phyloP scores from a whole-genome alignment of 2,888 invertebrate genomes.

The Cheilosia impressa region DNA sequence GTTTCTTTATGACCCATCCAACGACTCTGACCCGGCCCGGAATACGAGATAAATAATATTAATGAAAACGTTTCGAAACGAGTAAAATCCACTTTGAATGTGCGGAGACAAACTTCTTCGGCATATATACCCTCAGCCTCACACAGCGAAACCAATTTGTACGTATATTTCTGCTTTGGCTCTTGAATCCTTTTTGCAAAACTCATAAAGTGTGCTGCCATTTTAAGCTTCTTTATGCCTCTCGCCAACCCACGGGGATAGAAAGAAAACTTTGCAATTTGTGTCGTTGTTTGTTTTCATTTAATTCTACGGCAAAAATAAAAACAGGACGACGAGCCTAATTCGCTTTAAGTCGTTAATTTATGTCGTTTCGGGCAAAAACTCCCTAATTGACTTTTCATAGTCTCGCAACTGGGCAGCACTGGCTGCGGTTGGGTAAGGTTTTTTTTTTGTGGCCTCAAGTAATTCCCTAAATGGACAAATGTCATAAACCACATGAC shows the following conservation, averaged over 20 bases:
- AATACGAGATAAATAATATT: slow-evolving; percentile 43
- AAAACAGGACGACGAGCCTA: slow-evolving; percentile 9
- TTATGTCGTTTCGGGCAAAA: slow-evolving; percentile 44
- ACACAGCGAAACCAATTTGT: slow-evolving; percentile 7
- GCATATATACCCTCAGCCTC: too few species aligned
- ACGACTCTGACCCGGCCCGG: slow-evolving; percentile 10
- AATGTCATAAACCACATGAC: slow-evolving; percentile 28
- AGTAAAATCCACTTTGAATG: slow-evolving; percentile 22
- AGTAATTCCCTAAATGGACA: not conserved
- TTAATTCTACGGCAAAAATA: not conserved
- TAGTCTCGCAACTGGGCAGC: slow-evolving; percentile 15
- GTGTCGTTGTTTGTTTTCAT: slow-evolving; percentile 15
- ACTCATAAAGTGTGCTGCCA: slow-evolving; percentile 30
- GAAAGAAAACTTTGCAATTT: slow-evolving; percentile 38
- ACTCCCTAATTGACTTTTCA: slow-evolving; percentile 61
- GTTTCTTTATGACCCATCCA: slow-evolving; percentile 8
- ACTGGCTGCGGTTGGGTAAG: too few species aligned
- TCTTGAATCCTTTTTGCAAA: slow-evolving; percentile 31
- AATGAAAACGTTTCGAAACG: slow-evolving; percentile 15
- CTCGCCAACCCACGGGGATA: not conserved
- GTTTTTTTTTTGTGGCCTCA: not conserved
- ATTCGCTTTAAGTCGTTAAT: slow-evolving; percentile 48
- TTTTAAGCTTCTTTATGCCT: slow-evolving; percentile 1
- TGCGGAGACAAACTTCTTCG: slow-evolving; percentile 21
- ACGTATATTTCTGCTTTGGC: not conserved